Conservation (phyloP, 2,797 vertebrate genomes). For the Sebastes taczanowskii region DNA sequence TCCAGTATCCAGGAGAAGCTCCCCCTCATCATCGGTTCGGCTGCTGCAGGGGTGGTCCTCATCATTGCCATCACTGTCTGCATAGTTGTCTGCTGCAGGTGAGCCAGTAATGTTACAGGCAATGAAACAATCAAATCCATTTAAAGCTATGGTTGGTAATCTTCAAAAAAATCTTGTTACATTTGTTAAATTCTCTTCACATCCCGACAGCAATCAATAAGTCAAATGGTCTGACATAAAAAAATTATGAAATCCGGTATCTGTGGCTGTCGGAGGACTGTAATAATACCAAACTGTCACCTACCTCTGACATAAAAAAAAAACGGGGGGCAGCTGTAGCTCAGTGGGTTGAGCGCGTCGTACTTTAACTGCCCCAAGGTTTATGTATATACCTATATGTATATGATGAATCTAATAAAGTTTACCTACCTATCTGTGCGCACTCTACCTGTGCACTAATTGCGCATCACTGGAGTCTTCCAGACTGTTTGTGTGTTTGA, state of each 20-base stretch:
- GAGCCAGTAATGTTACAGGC: constrained; percentile 28
- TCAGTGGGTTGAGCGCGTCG: too few relatives aligned
- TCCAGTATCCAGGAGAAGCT: constrained; percentile 95
- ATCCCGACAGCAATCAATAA: background rate
- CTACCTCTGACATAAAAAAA: too few relatives aligned
- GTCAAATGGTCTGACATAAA: background rate
- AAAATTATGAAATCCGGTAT: background rate
- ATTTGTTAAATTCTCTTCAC: background rate
- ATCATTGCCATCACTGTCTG: constrained; percentile 91
- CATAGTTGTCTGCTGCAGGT: constrained; percentile 92
- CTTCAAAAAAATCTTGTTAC: background rate
- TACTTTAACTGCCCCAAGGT: too few relatives aligned
- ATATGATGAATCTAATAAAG: too few relatives aligned
- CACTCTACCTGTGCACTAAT: background rate
- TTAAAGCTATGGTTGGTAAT: background rate
- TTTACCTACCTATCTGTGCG: background rate
- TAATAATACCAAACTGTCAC: background rate
- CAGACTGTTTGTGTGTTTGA: background rate
- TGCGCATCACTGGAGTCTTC: background rate
- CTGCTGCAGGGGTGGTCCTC: constrained; percentile 91
- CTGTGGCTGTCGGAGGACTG: background rate
- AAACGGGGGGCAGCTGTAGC: too few relatives aligned
- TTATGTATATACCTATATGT: too few relatives aligned
- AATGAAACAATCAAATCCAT: background rate
- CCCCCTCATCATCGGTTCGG: constrained; percentile 94